phyloP scores from a whole-genome alignment of 2,888 invertebrate genomes.

The Drosophila paranaensis region DNA sequence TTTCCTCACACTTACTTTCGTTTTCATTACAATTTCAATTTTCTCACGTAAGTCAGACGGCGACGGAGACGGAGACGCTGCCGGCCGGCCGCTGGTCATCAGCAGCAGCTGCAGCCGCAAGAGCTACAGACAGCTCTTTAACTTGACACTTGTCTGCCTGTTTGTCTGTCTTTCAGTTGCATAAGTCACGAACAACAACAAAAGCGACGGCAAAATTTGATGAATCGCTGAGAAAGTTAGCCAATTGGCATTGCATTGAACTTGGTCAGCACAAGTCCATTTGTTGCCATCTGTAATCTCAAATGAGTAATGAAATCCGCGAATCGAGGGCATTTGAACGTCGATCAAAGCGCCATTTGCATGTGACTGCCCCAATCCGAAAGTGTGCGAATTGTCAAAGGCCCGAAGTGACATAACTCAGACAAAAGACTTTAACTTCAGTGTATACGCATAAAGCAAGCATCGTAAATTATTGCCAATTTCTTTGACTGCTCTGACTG shows the following conservation, averaged over 20 bases:
- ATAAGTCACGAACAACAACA: conserved; percentile 31
- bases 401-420: conserved; percentile 60
- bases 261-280: conserved; percentile 14
- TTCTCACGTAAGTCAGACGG: conserved; percentile 52
- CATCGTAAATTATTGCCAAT: conserved; percentile 51
- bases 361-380: conserved; percentile 29
- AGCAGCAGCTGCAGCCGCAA: conserved; percentile 11
- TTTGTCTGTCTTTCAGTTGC: conserved; percentile 33
- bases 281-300: not conserved
- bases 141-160: conserved; percentile 61
- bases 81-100: conserved; percentile 38
- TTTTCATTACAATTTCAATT: conserved; percentile 60
- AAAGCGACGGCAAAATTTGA: conserved; percentile 2
- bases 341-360: conserved; percentile 13
- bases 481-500: conserved; percentile 3
- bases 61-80: conserved; percentile 21
- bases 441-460: conserved; percentile 21
- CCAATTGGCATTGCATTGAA: conserved; percentile 46
- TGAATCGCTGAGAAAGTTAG: conserved; percentile 53
- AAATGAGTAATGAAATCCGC: conserved; percentile 11
- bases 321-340: conserved; percentile 6
- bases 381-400: conserved; percentile 41
- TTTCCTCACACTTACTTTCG: conserved; percentile 58
- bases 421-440: conserved; percentile 32
- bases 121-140: conserved; percentile 30